Conservation (phyloP, 2,888 invertebrate species). For the Opisthograptis luteolata region DNA sequence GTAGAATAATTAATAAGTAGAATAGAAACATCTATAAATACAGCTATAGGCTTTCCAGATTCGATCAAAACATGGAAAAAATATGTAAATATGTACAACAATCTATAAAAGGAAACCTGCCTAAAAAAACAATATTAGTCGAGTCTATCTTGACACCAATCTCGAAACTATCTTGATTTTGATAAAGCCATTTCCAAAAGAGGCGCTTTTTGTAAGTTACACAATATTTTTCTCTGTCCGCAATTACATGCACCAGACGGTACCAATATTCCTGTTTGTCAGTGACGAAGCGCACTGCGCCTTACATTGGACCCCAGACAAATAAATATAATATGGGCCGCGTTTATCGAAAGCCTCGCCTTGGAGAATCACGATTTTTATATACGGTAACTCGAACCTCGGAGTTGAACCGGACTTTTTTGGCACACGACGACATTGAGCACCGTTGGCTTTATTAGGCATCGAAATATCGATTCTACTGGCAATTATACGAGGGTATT, state of each 20-base stretch:
- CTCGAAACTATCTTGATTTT: too few species aligned
- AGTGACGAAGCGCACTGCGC: constrained; percentile 46
- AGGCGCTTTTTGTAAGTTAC: background rate
- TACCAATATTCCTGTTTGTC: constrained; percentile 38
- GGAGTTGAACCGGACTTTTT: constrained; percentile 57
- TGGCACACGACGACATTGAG: constrained; percentile 66
- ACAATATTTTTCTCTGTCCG: constrained; percentile 7
- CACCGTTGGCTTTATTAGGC: constrained; percentile 57
- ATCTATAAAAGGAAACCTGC: too few species aligned
- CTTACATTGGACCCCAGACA: constrained; percentile 44
- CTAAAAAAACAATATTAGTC: too few species aligned
- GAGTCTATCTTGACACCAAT: background rate
- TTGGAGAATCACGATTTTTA: constrained; percentile 60
- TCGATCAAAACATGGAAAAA: too few species aligned
- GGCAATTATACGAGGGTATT: constrained; percentile 44
- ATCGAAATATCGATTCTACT: constrained; percentile 42
- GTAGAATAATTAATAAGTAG: too few species aligned
- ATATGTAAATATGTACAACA: too few species aligned
- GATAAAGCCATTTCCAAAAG: background rate
- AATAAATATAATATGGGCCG: constrained; percentile 58
- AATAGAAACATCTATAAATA: too few species aligned
- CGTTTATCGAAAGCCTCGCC: constrained; percentile 63
- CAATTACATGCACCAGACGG: constrained; percentile 7
- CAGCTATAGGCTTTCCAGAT: too few species aligned
- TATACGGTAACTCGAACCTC: constrained; percentile 49